Evolutionary conservation across 2,113 vertebrate genomes (phyloP).

Genomic region (Dipodomys merriami): DNA sequence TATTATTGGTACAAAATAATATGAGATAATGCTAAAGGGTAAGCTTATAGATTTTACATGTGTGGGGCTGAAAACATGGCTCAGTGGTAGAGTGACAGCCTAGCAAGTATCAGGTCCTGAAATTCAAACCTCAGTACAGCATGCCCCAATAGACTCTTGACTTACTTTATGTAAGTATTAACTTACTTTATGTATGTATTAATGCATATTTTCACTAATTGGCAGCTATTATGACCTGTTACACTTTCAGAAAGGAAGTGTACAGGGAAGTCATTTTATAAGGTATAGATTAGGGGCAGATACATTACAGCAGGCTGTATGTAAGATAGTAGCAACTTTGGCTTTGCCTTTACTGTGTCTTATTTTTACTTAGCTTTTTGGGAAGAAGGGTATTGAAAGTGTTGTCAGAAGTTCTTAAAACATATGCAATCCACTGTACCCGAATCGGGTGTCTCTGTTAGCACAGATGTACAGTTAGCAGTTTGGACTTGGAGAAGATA

Average conservation of each 20-base stretch:
- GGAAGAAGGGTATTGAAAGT: conserved; percentile 28
- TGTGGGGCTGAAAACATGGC: no score
- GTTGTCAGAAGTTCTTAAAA: conserved; percentile 12
- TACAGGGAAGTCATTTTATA: not conserved
- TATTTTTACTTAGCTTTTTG: conserved; percentile 3
- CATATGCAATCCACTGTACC: not conserved
- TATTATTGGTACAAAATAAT: no score
- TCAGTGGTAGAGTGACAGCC: no score
- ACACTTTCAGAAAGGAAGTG: not conserved
- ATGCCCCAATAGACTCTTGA: no score
- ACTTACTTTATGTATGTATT: not conserved
- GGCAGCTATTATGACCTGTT: not conserved
- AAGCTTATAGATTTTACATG: not conserved
- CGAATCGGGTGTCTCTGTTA: not conserved
- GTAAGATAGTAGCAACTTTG: not conserved
- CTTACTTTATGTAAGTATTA: no score
- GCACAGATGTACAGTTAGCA: not conserved
- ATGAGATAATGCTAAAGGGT: not conserved
- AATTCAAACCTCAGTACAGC: no score
- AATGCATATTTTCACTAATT: not conserved
- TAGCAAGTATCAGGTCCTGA: no score
- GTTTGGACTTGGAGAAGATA: not conserved
- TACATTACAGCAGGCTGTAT: not conserved
- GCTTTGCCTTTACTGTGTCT: not conserved
- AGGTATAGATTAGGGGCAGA: not conserved